These are phyloP conservation scores for Halictus quadricinctus DNA, from an alignment of 2,888 invertebrate species.

Conservation along the genomic window DNA sequence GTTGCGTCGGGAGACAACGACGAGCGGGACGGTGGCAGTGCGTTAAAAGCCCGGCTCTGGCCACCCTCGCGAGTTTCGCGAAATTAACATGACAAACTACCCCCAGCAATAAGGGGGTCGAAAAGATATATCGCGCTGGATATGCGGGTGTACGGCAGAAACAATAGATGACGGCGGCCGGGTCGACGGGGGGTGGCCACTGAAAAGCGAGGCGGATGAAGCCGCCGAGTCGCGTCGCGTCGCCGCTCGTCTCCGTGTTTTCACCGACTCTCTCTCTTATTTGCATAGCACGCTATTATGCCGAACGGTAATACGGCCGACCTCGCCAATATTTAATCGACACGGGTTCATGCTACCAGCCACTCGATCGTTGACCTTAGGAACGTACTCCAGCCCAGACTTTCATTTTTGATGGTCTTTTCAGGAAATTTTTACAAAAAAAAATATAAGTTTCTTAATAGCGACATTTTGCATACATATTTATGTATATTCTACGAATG, in stretches of 20 bases:
- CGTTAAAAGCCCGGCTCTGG: constrained; percentile 81
- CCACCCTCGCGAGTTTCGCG: constrained; percentile 79
- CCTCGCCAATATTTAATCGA: constrained; percentile 47
- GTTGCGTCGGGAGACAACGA: constrained; percentile 44
- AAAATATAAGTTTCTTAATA: no score
- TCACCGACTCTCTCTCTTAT: constrained; percentile 48
- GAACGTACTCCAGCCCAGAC: neutral
- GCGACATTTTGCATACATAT: no score
- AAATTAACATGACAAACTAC: constrained; percentile 83
- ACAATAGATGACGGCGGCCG: constrained; percentile 77
- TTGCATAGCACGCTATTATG: constrained; percentile 51
- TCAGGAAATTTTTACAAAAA: no score
- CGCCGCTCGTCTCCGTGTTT: constrained; percentile 24
- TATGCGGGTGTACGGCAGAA: constrained; percentile 81
- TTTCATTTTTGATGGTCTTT: no score
- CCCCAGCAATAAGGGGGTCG: constrained; percentile 82
- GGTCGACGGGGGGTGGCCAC: constrained; percentile 34
- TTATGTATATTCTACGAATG: no score
- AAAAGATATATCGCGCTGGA: constrained; percentile 80
- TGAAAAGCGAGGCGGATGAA: constrained; percentile 66
- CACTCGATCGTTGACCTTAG: neutral
- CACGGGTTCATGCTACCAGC: neutral
- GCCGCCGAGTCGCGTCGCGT: constrained; percentile 19
- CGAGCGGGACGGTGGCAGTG: constrained; percentile 79
- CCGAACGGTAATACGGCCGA: constrained; percentile 26